Conservation (phyloP, 2,113 vertebrate species). For the Crotalus tigris region DNA sequence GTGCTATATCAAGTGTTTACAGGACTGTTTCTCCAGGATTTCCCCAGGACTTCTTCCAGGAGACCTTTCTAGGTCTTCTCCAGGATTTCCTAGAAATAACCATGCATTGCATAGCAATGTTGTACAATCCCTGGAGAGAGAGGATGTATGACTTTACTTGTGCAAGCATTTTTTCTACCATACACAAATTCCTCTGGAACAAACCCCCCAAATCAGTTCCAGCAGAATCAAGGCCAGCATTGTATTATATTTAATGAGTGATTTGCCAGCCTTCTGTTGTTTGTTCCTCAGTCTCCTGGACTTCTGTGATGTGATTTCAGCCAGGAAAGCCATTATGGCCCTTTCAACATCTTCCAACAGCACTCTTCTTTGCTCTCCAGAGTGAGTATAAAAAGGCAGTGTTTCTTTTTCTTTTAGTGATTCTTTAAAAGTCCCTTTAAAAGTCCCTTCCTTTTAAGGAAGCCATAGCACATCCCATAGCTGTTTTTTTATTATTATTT, state of each 20-base stretch:
- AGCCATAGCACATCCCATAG: neutral
- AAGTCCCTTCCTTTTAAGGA: neutral
- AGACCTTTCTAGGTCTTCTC: neutral
- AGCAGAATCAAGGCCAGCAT: neutral
- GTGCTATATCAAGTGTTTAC: neutral
- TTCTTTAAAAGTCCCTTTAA: neutral
- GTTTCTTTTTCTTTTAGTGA: neutral
- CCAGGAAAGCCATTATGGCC: neutral
- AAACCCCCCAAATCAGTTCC: neutral
- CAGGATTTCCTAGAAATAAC: neutral
- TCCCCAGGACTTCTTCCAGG: neutral
- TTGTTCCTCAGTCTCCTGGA: neutral
- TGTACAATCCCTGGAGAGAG: neutral
- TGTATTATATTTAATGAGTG: neutral
- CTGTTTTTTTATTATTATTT: neutral
- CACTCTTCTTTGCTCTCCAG: neutral
- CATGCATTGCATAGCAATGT: neutral
- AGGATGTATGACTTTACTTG: neutral
- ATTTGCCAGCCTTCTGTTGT: neutral
- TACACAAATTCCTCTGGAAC: neutral
- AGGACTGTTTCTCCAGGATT: neutral
- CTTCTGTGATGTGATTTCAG: neutral
- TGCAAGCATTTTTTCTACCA: neutral
- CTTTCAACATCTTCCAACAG: neutral
- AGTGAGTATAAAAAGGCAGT: neutral